Evolutionary conservation across 2,888 invertebrate species (phyloP).

Genomic region (Glyphotaelius pellucidus): DNA sequence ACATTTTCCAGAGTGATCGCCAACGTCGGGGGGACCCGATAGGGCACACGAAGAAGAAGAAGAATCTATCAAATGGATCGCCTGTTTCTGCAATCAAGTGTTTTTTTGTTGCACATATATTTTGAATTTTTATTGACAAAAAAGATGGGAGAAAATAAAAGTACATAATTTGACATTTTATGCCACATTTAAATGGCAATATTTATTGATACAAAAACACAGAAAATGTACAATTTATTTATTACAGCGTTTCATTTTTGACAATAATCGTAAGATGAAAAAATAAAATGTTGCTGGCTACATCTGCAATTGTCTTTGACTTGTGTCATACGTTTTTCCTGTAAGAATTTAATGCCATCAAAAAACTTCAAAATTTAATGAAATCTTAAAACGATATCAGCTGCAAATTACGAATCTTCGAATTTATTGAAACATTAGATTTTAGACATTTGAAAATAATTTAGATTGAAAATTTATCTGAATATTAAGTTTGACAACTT

Average conservation of each 20-base stretch:
- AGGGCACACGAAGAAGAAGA: too few species aligned
- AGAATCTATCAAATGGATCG: too few species aligned
- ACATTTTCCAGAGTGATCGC: too few species aligned
- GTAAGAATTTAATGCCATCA: background rate
- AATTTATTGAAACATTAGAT: background rate
- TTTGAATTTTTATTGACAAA: background rate
- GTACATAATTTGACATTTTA: constrained; percentile 20
- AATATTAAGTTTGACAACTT: background rate
- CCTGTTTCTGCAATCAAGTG: too few species aligned
- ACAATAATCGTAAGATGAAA: constrained; percentile 29
- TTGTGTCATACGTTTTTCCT: background rate
- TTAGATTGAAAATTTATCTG: background rate
- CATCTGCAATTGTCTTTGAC: background rate
- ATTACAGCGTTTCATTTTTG: constrained; percentile 48
- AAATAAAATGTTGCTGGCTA: constrained; percentile 23
- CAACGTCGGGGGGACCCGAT: too few species aligned
- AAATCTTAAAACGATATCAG: background rate
- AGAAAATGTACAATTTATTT: constrained; percentile 50
- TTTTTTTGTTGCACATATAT: too few species aligned
- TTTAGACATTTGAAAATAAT: too few species aligned
- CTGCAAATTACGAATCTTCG: background rate
- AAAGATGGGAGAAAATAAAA: constrained; percentile 5
- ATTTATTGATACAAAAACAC: constrained; percentile 50
- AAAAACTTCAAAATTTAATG: background rate
- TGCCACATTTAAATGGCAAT: constrained; percentile 38